Evolutionary conservation across 2,888 invertebrate genomes (phyloP).

Genomic region (Anthophora plumipes): DNA sequence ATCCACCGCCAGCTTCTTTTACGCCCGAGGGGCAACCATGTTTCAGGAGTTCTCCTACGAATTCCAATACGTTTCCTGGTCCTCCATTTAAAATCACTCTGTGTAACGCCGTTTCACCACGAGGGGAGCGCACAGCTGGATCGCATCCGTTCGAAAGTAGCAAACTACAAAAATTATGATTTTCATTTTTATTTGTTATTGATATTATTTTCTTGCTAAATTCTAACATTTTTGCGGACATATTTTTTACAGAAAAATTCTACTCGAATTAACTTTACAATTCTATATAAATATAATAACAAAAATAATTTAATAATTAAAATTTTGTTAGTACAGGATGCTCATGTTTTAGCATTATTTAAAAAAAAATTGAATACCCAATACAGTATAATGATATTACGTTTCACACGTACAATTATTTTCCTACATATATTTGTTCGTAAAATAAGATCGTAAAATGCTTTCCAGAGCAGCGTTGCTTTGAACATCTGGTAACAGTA

Average conservation of each 20-base stretch:
- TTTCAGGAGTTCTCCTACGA: slow-evolving; percentile 78
- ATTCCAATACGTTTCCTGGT: slow-evolving; percentile 74
- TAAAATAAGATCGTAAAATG: slow-evolving; percentile 13
- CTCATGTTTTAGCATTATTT: background rate
- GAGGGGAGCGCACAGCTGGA: slow-evolving; percentile 79
- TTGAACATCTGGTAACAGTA: slow-evolving; percentile 54
- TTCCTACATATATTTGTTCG: background rate
- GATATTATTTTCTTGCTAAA: background rate
- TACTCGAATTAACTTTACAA: background rate
- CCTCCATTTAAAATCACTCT: slow-evolving; percentile 78
- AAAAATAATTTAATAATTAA: background rate
- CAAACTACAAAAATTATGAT: slow-evolving; percentile 50
- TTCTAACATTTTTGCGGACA: background rate
- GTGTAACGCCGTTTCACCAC: slow-evolving; percentile 83
- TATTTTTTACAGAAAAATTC: background rate
- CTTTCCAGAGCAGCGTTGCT: slow-evolving; percentile 19
- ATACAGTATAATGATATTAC: background rate
- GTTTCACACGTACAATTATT: background rate
- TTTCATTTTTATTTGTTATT: background rate
- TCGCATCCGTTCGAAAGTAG: slow-evolving; percentile 79
- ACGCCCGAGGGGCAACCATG: slow-evolving; percentile 80
- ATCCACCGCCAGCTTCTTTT: slow-evolving; percentile 80
- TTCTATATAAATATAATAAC: background rate
- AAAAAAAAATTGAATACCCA: background rate
- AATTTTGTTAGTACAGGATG: background rate